Evolutionary conservation across 2,888 invertebrate genomes (phyloP), one percentile per base, ranked within the genome.

Genomic region (Himalopsyche tibetana): DNA sequence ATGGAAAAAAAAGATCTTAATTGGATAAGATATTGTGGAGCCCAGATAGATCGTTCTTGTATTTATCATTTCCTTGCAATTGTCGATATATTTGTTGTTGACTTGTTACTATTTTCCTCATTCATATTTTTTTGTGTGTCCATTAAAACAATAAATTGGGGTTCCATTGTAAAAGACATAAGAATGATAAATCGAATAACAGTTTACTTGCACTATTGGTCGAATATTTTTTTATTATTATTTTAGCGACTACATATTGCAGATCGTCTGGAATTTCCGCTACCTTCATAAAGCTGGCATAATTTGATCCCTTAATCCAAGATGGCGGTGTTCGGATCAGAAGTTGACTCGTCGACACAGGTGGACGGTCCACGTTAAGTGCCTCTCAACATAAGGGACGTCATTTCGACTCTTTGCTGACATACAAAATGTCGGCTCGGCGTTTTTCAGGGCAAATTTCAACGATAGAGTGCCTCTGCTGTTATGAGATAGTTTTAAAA

Each of bases 241-340:
- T 28, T 56, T 28, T 11, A 36, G 74, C 74, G 38, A 9, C 36
- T 19, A 74, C 74, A 74, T 74, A 36, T 74, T 28, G 36, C 74
- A 9, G 36, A 74, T 74, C 74, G 74, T 36, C 74, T 12, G 15
- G 74, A 4, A 36, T 74, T 74, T 74, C 74, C 38, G 74, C 74
- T 74, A 74, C 74, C 74, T 74, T 15, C 36, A 74, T 74, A 74
- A 74, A 74, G 74, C 74, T 36, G 36, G 74, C 74, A 74, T 74
- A 74, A 74, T 74, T 74, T 74, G 74, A 74, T 74, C 74, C 74
- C 74, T 74, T 36, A 74, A 74, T 74, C 74, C 74, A 74, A 74
- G 74, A 74, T 74, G 74, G 74, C 74, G 74, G 19, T 74, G 74
- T 74, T 74, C 28, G 74, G 74, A 74, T 74, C 74, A 74, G 36